Evolutionary conservation across 1,140 invertebrate genomes (phyloP).

Genomic region (Trichonephila clavipes): DNA sequence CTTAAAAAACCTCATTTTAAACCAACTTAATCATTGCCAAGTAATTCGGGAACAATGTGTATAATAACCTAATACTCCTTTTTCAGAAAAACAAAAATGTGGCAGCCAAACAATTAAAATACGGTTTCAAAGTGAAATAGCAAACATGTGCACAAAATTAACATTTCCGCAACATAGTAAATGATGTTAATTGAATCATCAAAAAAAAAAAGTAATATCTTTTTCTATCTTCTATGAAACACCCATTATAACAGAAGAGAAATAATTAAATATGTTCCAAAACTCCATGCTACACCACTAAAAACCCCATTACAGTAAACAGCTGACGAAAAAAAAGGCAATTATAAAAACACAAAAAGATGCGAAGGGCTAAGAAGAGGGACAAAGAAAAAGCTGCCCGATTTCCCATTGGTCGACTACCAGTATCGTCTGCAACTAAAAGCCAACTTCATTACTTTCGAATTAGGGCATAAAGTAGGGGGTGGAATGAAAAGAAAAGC

Average conservation of each 20-base stretch:
- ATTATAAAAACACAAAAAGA: constrained; percentile 66
- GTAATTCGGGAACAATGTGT: background rate
- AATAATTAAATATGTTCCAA: constrained; percentile 42
- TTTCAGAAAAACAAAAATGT: background rate
- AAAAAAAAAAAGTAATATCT: background rate
- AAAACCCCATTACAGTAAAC: constrained; percentile 54
- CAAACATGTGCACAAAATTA: background rate
- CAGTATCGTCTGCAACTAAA: constrained; percentile 57
- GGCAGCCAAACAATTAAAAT: constrained; percentile 28
- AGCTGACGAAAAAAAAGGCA: constrained; percentile 66
- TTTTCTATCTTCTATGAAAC: background rate
- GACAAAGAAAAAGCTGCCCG: constrained; percentile 55
- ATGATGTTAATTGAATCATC: background rate
- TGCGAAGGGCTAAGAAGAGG: background rate
- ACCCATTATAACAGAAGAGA: background rate
- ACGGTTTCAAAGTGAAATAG: background rate
- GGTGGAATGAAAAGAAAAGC: constrained; percentile 24
- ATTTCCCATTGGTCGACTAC: constrained; percentile 51
- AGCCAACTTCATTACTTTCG: constrained; percentile 74
- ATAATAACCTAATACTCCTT: background rate
- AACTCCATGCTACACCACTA: constrained; percentile 47
- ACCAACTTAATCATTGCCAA: background rate
- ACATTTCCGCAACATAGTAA: background rate
- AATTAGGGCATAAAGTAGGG: constrained; percentile 55
- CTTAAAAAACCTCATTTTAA: background rate